phyloP scores from a whole-genome alignment of 1,140 invertebrate species.

The Ostrea denselamellosa region DNA sequence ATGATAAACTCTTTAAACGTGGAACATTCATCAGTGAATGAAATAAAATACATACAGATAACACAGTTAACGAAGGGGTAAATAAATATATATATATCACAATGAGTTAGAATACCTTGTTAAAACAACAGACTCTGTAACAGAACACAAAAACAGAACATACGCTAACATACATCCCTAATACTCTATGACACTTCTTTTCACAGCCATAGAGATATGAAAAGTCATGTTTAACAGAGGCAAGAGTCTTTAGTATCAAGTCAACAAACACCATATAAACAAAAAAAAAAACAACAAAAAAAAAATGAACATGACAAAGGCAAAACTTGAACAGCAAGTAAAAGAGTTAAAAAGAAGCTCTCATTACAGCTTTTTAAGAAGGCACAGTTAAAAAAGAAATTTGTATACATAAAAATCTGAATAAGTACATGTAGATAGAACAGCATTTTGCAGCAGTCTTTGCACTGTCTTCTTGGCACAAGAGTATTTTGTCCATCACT shows the following conservation, averaged over 20 bases:
- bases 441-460: not conserved
- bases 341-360: not conserved
- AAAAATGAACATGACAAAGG: not conserved
- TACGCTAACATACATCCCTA: not conserved
- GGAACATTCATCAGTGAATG: not conserved
- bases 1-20: slow-evolving; percentile 7
- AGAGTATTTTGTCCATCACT: slow-evolving; percentile 21
- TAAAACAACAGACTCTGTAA: not conserved
- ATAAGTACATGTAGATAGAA: not conserved
- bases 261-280: not conserved
- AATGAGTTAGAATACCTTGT: not conserved
- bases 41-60: not conserved
- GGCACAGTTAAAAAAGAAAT: not conserved
- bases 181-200: slow-evolving; percentile 10
- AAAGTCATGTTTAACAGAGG: not conserved
- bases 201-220: not conserved
- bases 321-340: not conserved
- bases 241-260: not conserved
- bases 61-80: slow-evolving; percentile 7
- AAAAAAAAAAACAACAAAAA: not conserved
- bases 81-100: not conserved
- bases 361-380: not conserved
- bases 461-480: slow-evolving; percentile 36
- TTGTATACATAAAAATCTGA: slow-evolving; percentile 31
- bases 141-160: not conserved